A percentile compares a stretch with the other conserved stretches of the same genome.
Evolutionary conservation across 2,888 invertebrate genomes (phyloP).

Genomic region (Brachypalpus laphriformis): DNA sequence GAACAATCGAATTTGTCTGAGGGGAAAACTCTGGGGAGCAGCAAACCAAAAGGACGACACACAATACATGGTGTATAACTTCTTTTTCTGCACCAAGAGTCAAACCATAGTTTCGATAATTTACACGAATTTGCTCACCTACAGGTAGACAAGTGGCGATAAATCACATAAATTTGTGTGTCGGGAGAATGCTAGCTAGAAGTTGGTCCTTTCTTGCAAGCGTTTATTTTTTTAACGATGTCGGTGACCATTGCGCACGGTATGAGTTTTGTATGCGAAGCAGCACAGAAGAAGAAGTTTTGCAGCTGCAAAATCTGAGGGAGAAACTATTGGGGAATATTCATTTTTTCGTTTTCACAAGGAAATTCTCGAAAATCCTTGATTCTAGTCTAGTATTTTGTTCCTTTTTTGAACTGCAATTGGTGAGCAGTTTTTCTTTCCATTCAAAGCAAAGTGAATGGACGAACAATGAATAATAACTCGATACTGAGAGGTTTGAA

Average conservation of each 20-base stretch:
- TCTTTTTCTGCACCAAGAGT: constrained; percentile 59
- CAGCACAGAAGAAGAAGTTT: constrained; percentile 15
- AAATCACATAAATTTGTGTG: constrained; percentile 68
- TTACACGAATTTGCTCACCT: constrained; percentile 72
- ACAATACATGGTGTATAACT: constrained; percentile 51
- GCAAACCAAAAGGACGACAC: constrained; percentile 55
- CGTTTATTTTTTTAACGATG: neutral
- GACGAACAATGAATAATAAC: constrained; percentile 64
- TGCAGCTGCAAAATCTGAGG: neutral
- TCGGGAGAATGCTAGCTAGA: neutral
- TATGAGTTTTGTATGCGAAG: constrained; percentile 1
- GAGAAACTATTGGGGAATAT: constrained; percentile 26
- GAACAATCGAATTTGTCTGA: constrained; percentile 59
- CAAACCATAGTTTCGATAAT: constrained; percentile 66
- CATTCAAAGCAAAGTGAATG: constrained; percentile 11
- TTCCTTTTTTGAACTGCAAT: constrained; percentile 1
- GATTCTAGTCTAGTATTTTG: neutral
- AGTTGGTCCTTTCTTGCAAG: neutral
- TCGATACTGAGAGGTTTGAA: neutral
- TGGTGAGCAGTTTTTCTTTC: neutral
- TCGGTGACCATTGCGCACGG: constrained; percentile 15
- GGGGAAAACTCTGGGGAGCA: neutral
- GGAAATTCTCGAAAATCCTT: neutral
- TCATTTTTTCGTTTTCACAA: constrained; percentile 34
- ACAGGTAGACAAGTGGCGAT: constrained; percentile 69